Evolutionary conservation across 2,797 vertebrate species (phyloP), one percentile per base, ranked within the genome.

Genomic region (Alauda arvensis): DNA sequence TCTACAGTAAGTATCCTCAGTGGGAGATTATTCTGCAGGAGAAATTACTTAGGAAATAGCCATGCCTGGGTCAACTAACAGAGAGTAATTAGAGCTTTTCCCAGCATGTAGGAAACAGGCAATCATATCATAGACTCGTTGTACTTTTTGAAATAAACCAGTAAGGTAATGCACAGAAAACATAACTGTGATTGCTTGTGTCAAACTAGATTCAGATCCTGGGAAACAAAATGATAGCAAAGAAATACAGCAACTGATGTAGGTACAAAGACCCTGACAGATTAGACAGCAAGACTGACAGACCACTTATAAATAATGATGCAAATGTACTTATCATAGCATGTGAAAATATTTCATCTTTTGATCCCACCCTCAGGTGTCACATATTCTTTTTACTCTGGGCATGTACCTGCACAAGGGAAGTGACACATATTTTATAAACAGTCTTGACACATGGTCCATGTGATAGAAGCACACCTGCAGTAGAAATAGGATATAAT

Each of bases 51-150:
- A 48, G 57, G 86, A 94, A 95, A 88, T 45, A 86, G 23, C 55
- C 31, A 59, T 69, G 71, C 74, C 68, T 72, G 76, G 66, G 51
- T 70, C 81, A 72, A 78, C 43, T 78, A 85, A 78, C 63, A 92
- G 89, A 93, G 93, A 79, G 63, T 72, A 94, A 90, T 93, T 88
- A 93, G 33, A 90, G 65, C 33, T 88, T 85, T 78, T 76, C 42
- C 60, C 72, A 67, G 59, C 65, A 52, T 45, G 55, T 45, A 90
- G 76, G 74, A 91, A 91, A 85, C 60, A 87, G 60, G 46, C 56
- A 85, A 33, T 45, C 62, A n/a, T 33, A 24, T 76, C 84, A 88
- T 37, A 67, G 56, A 72, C 25, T 77, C 42, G 42, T 42, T 86
- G 59, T 55, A 70, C 10, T 83, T 83, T 86, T 81, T 80, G 19